Base-by-base conservation (phyloP, 2,113 vertebrate genomes). In the Garra rufa region DNA sequence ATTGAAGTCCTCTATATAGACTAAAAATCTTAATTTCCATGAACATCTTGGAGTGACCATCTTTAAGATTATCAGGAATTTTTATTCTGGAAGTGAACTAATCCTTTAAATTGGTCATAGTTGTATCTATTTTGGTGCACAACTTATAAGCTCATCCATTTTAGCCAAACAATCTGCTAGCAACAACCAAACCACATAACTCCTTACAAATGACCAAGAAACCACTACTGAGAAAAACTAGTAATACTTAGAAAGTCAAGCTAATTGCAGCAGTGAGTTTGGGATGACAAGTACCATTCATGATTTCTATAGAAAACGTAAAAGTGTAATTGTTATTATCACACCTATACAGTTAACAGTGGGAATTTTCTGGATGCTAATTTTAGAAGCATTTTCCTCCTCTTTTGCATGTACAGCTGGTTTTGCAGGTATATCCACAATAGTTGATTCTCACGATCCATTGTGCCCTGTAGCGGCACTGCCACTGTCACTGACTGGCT, bases 361-460 rank as follows among this genome's bases (percentile, higher is more conserved):
- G 59, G 43, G 41, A 67, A 44, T 48, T 34, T n/a, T 80, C 26
- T 80, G 43, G 59, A 65, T 67, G 9, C 59, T 80, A 67, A 30
- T 65, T 80, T 67, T 80, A 24, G 43, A 30, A 6, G 30, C 0
- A 9, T 67, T 48, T 80, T 30, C 59, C 43, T 65, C 41, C 77
- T 46, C 21, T 24, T 69, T n/a, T 48, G 44, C 71, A 50, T 26
- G 65, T 17, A 28, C 28, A 57, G 69, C 81, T 69, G 76, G 85
- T 86, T 86, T 26, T 73, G 67, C 85, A 57, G 65, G 81, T 61
- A 67, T 17, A 9, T 55, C 69, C 48, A 46, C 41, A 77, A 48
- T 43, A 28, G 48, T n/a, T 4, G n/a, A 59, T 85, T 85, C 83
- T 15, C 75, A 75, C n/a, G 52, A 52, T 48, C 44, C 73, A 44